These are phyloP conservation scores for Orientallactaga bullata DNA, from an alignment of 2,113 vertebrate species.

Conservation along the genomic window DNA sequence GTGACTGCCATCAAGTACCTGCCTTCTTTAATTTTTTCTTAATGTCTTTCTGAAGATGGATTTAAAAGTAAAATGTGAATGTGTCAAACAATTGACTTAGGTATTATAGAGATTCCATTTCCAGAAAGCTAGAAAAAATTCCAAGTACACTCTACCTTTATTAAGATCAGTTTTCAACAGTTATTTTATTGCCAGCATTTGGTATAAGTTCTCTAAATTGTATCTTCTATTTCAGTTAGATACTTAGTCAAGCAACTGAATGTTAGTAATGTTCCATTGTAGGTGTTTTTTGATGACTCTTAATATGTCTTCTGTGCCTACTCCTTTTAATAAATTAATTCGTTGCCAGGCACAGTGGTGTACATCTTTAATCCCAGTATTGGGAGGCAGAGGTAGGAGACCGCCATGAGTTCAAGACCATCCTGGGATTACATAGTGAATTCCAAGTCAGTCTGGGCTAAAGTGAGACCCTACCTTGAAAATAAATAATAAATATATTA, in stretches of 20 bases:
- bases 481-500: background rate
- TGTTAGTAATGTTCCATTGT: constrained; percentile 54
- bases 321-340: constrained; percentile 69
- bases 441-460: too few relatives aligned
- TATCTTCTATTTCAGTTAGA: constrained; percentile 67
- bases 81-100: constrained; percentile 71
- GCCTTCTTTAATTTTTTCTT: constrained; percentile 74
- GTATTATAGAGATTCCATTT: constrained; percentile 70
- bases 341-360: background rate
- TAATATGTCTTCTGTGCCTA: constrained; percentile 54
- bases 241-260: constrained; percentile 49
- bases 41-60: constrained; percentile 69
- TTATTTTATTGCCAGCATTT: constrained; percentile 70
- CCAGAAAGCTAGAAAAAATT: constrained; percentile 61
- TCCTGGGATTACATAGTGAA: too few relatives aligned
- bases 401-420: too few relatives aligned
- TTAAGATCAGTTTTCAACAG: constrained; percentile 55
- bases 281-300: constrained; percentile 65
- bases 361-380: too few relatives aligned
- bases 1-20: constrained; percentile 73
- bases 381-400: too few relatives aligned
- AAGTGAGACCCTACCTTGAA: too few relatives aligned
- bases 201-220: constrained; percentile 59
- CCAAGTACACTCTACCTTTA: constrained; percentile 70
- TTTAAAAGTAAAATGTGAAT: constrained; percentile 76